Evolutionary conservation across 2,113 vertebrate species (phyloP), one percentile per base, ranked within the genome.

Genomic region (Takifugu bimaculatus): DNA sequence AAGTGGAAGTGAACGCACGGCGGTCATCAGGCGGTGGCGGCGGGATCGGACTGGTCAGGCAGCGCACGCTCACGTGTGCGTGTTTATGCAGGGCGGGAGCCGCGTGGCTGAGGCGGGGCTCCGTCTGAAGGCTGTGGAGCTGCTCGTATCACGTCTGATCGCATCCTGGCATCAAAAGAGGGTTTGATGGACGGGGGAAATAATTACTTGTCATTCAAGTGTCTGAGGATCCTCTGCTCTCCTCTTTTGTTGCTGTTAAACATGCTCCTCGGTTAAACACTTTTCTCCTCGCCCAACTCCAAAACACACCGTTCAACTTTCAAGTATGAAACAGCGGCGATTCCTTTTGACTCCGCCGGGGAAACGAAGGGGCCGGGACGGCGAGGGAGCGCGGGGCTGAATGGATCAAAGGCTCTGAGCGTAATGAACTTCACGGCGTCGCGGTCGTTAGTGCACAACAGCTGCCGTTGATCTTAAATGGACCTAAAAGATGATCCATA

Each of bases 401-500:
- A 82, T 83, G 74, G 87, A 80, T 85, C 72, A 85, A 80, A 87
- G 55, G 27, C 52, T 57, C 20, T 15, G 75, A 75, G 73, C 20
- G 70, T 88, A 86, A 89, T 88, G 87, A 85, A 88, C 84, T 81
- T 82, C 80, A 70, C 10, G 28, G 81, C 83, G 84, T 72, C 77
- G 65, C 75, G 59, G 78, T 81, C 75, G 70, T 87, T 85, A 88
- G 61, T 56, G 64, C 60, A 77, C 79, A 72, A 70, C 42, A 43
- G 87, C 80, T 57, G 63, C 59, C 47, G 75, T 68, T 91, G 90
- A 92, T 91, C 86, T 87, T 92, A 91, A 91, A 87, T 48, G 83
- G 78, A 88, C 83, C 88, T 88, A 90, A 89, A 90, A 90, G 89
- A 92, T 91, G 89, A 91, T 91, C 91, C 87, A 91, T 91, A 90